These are phyloP conservation scores for Zoroaster sp. DNA, from an alignment of 53 echinoderm and acorn worm species.

Conservation along the genomic window DNA sequence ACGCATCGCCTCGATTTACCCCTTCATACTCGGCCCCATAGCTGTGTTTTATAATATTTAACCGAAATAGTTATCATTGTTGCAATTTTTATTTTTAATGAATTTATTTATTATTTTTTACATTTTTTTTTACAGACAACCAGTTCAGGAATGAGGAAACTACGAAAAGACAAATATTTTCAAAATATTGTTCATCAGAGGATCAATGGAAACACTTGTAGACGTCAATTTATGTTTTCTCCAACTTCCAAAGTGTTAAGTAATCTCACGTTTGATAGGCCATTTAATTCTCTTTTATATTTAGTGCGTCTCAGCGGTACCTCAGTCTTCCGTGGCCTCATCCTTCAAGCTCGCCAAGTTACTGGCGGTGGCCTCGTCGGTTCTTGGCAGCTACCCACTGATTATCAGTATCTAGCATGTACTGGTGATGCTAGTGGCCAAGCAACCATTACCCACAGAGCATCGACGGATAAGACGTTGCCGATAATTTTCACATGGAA, in stretches of 20 bases:
- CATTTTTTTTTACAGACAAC: neutral
- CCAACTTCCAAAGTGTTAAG: too few species aligned
- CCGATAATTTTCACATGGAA: conserved; percentile 24
- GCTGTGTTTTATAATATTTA: too few species aligned
- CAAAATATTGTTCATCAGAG: too few species aligned
- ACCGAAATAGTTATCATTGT: too few species aligned
- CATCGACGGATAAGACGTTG: neutral
- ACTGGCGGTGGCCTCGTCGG: neutral
- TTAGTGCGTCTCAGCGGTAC: conserved; percentile 4
- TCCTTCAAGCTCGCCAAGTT: conserved; percentile 20
- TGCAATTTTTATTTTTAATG: too few species aligned
- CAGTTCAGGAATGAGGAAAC: too few species aligned
- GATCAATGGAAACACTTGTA: too few species aligned
- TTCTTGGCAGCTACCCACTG: conserved; percentile 5
- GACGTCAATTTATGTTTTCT: too few species aligned
- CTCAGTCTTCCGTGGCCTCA: neutral
- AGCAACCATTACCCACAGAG: conserved; percentile 30
- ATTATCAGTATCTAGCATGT: neutral
- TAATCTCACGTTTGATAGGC: too few species aligned
- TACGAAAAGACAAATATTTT: too few species aligned
- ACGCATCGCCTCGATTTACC: too few species aligned
- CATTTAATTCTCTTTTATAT: neutral
- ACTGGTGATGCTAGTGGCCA: neutral
- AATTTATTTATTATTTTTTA: neutral
- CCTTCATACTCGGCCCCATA: too few species aligned